These are phyloP conservation scores for Columba livia DNA, from an alignment of 2,113 vertebrate genomes.

Conservation along the genomic window DNA sequence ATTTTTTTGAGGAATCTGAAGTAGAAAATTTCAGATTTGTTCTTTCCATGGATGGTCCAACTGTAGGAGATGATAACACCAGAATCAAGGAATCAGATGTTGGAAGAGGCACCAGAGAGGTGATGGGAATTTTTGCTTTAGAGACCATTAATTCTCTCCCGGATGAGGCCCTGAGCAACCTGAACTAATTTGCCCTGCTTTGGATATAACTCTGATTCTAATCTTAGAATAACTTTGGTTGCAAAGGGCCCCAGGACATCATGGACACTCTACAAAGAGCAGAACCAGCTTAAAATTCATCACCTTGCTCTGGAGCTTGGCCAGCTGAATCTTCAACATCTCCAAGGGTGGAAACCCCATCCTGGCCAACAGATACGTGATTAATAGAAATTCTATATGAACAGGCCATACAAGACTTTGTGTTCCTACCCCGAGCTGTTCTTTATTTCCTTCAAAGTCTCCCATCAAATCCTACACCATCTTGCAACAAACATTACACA, in stretches of 20 bases:
- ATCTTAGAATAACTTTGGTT: neutral
- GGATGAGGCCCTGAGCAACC: neutral
- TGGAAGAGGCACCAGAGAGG: neutral
- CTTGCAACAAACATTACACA: neutral
- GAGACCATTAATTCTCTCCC: neutral
- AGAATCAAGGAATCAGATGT: neutral
- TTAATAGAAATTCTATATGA: neutral
- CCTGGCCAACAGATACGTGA: neutral
- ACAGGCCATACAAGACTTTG: accelerated
- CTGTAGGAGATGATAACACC: neutral
- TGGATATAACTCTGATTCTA: neutral
- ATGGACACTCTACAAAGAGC: neutral
- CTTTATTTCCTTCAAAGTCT: neutral
- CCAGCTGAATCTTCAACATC: neutral
- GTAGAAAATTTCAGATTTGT: neutral
- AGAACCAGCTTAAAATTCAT: neutral
- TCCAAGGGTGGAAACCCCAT: neutral
- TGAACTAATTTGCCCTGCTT: neutral
- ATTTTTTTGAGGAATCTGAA: neutral
- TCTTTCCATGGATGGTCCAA: too few relatives aligned
- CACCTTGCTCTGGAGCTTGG: neutral
- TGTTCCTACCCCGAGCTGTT: neutral
- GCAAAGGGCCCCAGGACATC: neutral
- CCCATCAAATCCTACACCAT: neutral
- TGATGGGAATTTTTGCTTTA: neutral